Evolutionary conservation across 2,113 vertebrate genomes (phyloP).

Genomic region (Gobiocypris rarus): DNA sequence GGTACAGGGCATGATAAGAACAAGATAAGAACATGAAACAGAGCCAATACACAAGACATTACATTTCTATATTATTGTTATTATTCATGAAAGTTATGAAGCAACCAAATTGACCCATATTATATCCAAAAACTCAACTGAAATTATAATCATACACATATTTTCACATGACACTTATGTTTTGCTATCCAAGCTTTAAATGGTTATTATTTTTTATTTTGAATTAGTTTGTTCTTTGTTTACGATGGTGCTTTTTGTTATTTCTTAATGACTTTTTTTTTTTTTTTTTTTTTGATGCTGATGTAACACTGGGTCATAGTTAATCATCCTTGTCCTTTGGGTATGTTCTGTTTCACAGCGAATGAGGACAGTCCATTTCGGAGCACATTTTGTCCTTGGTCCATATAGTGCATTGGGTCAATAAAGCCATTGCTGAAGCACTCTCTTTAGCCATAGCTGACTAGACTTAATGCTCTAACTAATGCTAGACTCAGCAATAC

Average conservation of each 20-base stretch:
- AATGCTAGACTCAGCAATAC: conserved; percentile 73
- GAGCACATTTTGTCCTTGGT: conserved; percentile 73
- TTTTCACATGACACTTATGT: not conserved
- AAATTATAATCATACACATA: not conserved
- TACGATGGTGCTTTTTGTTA: not conserved
- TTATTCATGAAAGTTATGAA: no score
- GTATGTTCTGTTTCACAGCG: conserved; percentile 15
- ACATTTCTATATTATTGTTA: no score
- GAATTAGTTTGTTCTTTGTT: not conserved
- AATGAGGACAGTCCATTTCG: conserved; percentile 63
- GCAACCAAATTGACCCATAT: not conserved
- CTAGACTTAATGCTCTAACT: conserved; percentile 34
- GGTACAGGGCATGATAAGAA: no score
- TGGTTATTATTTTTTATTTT: no score
- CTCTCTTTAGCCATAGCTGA: conserved; percentile 56
- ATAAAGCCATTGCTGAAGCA: conserved; percentile 71
- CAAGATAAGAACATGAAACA: no score
- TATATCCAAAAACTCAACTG: not conserved
- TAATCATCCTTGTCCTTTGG: conserved; percentile 20
- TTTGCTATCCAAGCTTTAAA: not conserved
- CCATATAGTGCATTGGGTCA: conserved; percentile 72
- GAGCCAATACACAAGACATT: no score
- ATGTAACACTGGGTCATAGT: not conserved
- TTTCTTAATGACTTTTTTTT: not conserved
- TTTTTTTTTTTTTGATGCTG: not conserved